phyloP scores from a whole-genome alignment of 2,797 vertebrate genomes.

The Jordanella pulchra region DNA sequence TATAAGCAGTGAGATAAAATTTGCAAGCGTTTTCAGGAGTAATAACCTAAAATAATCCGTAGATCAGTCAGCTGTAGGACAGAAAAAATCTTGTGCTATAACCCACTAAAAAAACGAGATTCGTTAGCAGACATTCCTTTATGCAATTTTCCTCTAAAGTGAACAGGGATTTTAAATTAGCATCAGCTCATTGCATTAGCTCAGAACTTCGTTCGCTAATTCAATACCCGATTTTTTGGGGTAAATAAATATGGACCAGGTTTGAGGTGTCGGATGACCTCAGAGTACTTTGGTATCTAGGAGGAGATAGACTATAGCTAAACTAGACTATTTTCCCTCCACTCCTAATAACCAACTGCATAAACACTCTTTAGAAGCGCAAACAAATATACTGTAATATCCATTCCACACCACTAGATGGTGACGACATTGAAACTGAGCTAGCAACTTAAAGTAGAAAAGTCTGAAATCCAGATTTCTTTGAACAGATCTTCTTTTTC shows the following conservation, averaged over 20 bases:
- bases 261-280: not conserved
- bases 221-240: not conserved
- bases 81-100: not conserved
- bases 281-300: not conserved
- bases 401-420: not conserved
- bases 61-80: not conserved
- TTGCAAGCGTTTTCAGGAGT: not conserved
- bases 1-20: not conserved
- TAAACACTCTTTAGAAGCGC: not conserved
- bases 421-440: not conserved
- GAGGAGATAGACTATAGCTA: not conserved
- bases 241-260: not conserved
- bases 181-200: not conserved
- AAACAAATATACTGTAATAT: no score
- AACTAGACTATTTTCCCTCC: not conserved
- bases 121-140: no score
- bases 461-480: no score
- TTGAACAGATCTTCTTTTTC: no score
- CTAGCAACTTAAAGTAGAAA: not conserved
- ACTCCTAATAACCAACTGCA: not conserved
- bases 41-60: not conserved
- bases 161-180: not conserved
- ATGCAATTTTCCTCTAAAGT: no score
- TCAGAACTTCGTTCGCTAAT: not conserved
- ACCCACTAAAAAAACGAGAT: not conserved